phyloP scores from a whole-genome alignment of 1,140 invertebrate genomes.

The Gonatopus flavifemur region DNA sequence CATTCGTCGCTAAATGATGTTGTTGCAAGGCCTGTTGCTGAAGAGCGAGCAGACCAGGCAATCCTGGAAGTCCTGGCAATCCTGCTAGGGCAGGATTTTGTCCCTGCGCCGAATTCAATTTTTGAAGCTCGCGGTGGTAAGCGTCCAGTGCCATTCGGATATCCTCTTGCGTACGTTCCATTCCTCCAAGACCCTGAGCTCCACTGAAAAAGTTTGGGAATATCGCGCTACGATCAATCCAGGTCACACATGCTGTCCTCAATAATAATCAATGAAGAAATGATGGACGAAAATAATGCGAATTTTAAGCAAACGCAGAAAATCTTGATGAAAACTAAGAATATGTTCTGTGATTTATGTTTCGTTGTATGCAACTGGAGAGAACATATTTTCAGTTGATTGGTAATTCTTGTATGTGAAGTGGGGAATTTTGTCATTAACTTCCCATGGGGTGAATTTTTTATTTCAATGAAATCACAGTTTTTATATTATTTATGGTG shows the following conservation, averaged over 20 bases:
- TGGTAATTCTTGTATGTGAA: too few relatives aligned
- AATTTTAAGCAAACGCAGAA: too few relatives aligned
- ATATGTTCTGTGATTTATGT: too few relatives aligned
- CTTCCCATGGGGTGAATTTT: too few relatives aligned
- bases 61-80: conserved; percentile 61
- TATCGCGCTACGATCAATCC: conserved; percentile 61
- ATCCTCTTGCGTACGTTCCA: conserved; percentile 80
- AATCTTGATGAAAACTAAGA: too few relatives aligned
- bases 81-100: conserved; percentile 61
- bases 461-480: too few relatives aligned
- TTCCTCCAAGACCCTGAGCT: conserved; percentile 59
- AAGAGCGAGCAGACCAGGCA: conserved; percentile 69
- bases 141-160: conserved; percentile 86
- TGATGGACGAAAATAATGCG: neutral
- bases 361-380: too few relatives aligned
- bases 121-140: conserved; percentile 88
- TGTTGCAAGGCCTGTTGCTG: conserved; percentile 74
- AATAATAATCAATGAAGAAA: conserved; percentile 40
- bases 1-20: conserved; percentile 62
- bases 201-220: conserved; percentile 81
- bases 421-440: too few relatives aligned
- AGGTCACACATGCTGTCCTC: conserved; percentile 66
- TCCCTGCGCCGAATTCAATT: conserved; percentile 71
- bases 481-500: too few relatives aligned
- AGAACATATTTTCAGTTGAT: too few relatives aligned